These are phyloP conservation scores for Xenus cinereus DNA, from an alignment of 2,113 vertebrate genomes.

Conservation along the genomic window DNA sequence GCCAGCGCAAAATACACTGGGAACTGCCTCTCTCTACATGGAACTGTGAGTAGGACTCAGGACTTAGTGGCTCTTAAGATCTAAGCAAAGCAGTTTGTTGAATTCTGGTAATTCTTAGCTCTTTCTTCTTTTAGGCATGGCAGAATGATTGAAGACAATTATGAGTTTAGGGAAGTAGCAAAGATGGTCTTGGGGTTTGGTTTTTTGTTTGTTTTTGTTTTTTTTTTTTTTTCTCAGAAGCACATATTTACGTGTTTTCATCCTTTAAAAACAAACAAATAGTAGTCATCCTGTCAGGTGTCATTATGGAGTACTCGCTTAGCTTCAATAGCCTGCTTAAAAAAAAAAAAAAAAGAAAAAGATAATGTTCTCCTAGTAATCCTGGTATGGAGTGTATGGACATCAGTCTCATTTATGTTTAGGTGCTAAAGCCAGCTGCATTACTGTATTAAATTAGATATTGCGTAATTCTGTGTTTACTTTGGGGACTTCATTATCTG, in stretches of 20 bases:
- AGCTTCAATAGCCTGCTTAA: not conserved
- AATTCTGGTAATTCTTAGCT: not conserved
- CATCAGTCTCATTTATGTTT: not conserved
- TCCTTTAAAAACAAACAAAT: not conserved
- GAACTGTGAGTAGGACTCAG: not conserved
- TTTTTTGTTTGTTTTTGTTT: not conserved
- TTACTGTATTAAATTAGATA: not conserved
- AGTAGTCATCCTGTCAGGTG: not conserved
- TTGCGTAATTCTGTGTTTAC: not conserved
- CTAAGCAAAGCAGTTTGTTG: not conserved
- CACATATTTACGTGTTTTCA: not conserved
- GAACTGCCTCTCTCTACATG: not conserved
- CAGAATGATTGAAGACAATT: not conserved
- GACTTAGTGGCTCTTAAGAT: not conserved
- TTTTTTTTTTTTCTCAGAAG: not conserved
- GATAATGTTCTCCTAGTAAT: not conserved
- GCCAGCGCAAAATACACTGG: accelerated
- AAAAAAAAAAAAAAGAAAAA: not conserved
- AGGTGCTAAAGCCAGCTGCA: not conserved
- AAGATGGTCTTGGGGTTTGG: not conserved
- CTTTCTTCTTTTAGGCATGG: not conserved
- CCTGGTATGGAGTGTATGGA: not conserved
- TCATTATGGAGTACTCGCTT: not conserved
- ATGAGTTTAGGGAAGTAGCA: not conserved
- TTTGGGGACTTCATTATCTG: not conserved